Evolutionary conservation across 2,888 invertebrate species (phyloP), one percentile per base, ranked within the genome.

Genomic region (Eupelmus urozonus): DNA sequence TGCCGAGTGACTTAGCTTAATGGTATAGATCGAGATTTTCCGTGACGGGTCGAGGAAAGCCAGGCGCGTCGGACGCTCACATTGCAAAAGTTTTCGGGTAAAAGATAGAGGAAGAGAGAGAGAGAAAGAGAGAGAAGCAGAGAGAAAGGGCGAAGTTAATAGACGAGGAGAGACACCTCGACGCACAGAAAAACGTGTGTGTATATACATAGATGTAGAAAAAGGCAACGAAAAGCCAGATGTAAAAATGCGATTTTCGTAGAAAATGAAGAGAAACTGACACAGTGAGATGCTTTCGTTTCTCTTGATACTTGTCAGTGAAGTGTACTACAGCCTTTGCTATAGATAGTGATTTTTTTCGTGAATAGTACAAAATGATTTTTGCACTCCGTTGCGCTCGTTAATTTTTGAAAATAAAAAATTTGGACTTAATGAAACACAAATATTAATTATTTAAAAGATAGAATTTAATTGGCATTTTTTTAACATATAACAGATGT

Each of bases 1-100:
- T 49, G 55, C 7, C n/a, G 27, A 74, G 60, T 74, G 66, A 74
- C 74, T 74, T 74, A 55, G 51, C 60, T 60, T 57, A 74, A 67
- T 67, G 66, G 51, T 60, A 40, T 27, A 53, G n/a, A 67, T 62
- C 23, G 62, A 57, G 42, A 63, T 70, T 63, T 45, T 11, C n/a
- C 34, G 34, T 59, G 45, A 57, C 55, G 57, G 45, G n/a, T 18
- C 1, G n/a, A n/a, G n/a, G n/a, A n/a, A n/a, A n/a, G n/a, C n/a
- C n/a, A n/a, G n/a, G n/a, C n/a, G n/a, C n/a, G n/a, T n/a, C n/a
- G 57, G 20, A 40, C n/a, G 16, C 4, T 34, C 18, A 23, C 27
- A 18, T 40, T 51, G 42, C 60, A 40, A 45, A 49, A 49, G 59
- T 59, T 49, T 27, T 34, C 34, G 9, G 34, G 34, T 5, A 9